Base-by-base conservation (phyloP, 1,140 invertebrate species). In the Drosophila hydei region DNA sequence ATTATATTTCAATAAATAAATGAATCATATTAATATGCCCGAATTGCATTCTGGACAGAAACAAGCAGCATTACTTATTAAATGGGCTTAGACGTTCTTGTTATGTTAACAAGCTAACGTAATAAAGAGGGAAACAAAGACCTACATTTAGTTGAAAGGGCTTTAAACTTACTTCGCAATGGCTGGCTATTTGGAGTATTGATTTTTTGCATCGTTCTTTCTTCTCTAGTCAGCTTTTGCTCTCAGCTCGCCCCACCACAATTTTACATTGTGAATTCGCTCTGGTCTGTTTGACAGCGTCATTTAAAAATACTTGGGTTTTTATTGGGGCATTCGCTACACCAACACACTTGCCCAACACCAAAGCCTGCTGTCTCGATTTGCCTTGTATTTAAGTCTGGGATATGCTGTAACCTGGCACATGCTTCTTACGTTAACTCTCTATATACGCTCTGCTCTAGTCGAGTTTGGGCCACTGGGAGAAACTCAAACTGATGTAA, bases 111-210 rank as follows among this genome's bases (percentile, higher is more conserved):
- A 45, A 33, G 30, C 30, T 11, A 48, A 50, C 27, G 33, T 12
- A n/a, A 54, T 42, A 27, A 64, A 19, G 19, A 56, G 38, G 23
- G 19, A 16, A 43, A 27, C 8, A 25, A 47, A 27, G 21, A 48
- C 47, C 25, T 27, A 12, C 12, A 25, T 21, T 16, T 9, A 25
- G 16, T 6, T 45, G 27, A 25, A 25, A 25, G 12, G 9, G 25
- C 14, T 18, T 48, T 48, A 48, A 12, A 19, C 18, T 21, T 52
- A 60, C 47, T 62, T 54, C 58, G 54, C 65, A 63, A 45, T 58
- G 47, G 47, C 19, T 72, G 30, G 72, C 56, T 70, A 78, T 48
- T 78, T 75, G 69, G 61, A 71, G 67, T 78, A 84, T 84, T 55
- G 79, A 83, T 33, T 83, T 81, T 77, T 78, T 42, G 12, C 38